Conservation (phyloP, 2,113 vertebrate species). For the Syrrhaptes paradoxus region DNA sequence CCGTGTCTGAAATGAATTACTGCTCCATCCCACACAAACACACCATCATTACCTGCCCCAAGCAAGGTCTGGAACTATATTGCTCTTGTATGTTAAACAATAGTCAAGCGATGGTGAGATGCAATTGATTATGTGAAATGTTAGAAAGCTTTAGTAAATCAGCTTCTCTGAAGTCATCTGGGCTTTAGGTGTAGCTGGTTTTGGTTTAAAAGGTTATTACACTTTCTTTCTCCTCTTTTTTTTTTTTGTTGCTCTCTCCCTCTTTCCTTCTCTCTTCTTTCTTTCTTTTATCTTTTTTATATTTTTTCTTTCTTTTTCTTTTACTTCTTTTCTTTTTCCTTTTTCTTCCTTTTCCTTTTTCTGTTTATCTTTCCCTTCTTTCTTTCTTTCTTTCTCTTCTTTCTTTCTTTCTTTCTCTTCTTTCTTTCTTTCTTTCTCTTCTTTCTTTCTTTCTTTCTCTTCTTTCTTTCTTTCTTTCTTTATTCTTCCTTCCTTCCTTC, state of each 20-base stretch:
- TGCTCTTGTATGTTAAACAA: constrained; percentile 59
- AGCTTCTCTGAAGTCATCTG: constrained; percentile 47
- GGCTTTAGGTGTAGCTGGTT: constrained; percentile 41
- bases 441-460: too few relatives aligned
- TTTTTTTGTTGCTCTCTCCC: too few relatives aligned
- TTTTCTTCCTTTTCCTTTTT: neutral
- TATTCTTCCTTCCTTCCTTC: neutral
- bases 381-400: neutral
- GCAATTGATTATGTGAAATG: constrained; percentile 30
- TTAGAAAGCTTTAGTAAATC: constrained; percentile 66
- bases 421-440: neutral
- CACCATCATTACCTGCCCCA: constrained; percentile 54
- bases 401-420: neutral
- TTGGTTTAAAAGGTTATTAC: constrained; percentile 5
- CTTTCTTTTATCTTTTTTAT: too few relatives aligned
- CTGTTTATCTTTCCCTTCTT: neutral
- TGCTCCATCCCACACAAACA: constrained; percentile 49
- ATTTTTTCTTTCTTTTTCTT: too few relatives aligned
- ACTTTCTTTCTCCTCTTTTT: neutral
- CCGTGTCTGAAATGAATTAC: constrained; percentile 64
- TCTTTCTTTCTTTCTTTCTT: too few relatives aligned
- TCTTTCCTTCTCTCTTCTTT: too few relatives aligned
- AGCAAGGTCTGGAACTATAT: constrained; percentile 64
- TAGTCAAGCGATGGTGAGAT: constrained; percentile 28
- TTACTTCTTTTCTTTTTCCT: too few relatives aligned